phyloP scores from a whole-genome alignment of 2,888 invertebrate genomes.

The Amphipoea lucens region DNA sequence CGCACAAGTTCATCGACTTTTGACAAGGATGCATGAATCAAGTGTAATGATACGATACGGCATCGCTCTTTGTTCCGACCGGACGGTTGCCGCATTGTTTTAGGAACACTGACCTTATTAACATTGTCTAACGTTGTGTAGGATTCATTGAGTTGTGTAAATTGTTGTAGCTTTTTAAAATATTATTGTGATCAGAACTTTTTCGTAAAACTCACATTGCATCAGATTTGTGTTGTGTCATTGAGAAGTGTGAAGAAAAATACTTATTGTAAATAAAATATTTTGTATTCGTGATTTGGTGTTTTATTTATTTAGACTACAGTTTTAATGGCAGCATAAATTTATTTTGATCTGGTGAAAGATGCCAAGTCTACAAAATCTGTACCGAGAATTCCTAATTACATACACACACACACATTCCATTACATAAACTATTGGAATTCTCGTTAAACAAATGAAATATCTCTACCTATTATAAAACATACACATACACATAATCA shows the following conservation, averaged over 20 bases:
- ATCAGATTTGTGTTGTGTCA: background rate
- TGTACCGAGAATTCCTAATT: constrained; percentile 42
- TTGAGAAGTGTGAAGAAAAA: constrained; percentile 8
- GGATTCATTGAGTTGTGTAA: constrained; percentile 44
- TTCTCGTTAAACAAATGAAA: constrained; percentile 5
- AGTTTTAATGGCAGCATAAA: constrained; percentile 32
- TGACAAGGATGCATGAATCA: constrained; percentile 79
- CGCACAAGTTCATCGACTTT: constrained; percentile 88
- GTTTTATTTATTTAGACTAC: constrained; percentile 56
- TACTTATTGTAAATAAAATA: constrained; percentile 39
- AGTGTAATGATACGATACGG: constrained; percentile 79
- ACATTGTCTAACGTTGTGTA: constrained; percentile 43
- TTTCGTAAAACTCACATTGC: background rate
- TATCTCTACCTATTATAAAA: background rate
- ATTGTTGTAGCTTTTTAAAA: constrained; percentile 8
- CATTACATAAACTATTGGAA: constrained; percentile 16
- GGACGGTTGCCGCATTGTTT: constrained; percentile 69
- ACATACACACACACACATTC: constrained; percentile 44
- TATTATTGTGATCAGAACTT: constrained; percentile 13
- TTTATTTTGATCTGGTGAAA: constrained; percentile 51
- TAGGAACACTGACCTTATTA: constrained; percentile 59
- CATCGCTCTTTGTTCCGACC: constrained; percentile 70
- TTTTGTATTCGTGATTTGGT: constrained; percentile 28
- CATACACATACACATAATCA: too few species aligned
- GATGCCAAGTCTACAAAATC: constrained; percentile 61